Percentiles rank a stretch among this genome's conserved stretches.
phyloP scores from a whole-genome alignment of 1,140 invertebrate genomes.

The Tetramorium simillimum region DNA sequence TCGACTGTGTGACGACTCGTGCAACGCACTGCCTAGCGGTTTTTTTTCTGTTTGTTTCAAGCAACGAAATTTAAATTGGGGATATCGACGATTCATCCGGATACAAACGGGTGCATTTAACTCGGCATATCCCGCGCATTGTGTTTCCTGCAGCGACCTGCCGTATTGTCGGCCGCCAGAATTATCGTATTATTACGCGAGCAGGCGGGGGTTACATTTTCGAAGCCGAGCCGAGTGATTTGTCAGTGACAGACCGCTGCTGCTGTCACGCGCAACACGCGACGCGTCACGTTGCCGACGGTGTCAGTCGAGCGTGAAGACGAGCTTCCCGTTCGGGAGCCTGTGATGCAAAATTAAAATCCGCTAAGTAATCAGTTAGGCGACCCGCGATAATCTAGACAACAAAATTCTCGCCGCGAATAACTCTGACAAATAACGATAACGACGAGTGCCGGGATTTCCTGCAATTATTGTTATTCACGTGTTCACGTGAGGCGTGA shows the following conservation, averaged over 20 bases:
- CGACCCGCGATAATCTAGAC: slow-evolving; percentile 1
- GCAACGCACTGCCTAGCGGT: background rate
- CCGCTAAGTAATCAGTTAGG: slow-evolving; percentile 4
- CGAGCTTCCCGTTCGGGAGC: background rate
- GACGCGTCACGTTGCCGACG: background rate
- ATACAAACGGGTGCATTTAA: background rate
- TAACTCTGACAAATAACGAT: background rate
- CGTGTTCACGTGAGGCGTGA: background rate
- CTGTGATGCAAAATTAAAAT: slow-evolving; percentile 27
- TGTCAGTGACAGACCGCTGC: slow-evolving; percentile 52
- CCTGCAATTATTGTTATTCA: background rate
- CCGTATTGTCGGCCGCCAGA: slow-evolving; percentile 1
- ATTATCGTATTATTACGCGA: slow-evolving; percentile 44
- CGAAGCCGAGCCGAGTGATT: slow-evolving; percentile 42
- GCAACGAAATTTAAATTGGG: slow-evolving; percentile 2
- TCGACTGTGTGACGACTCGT: background rate
- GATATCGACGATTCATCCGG: background rate
- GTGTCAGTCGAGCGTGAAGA: slow-evolving; percentile 25
- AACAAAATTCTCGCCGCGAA: background rate
- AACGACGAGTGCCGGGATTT: slow-evolving; percentile 24
- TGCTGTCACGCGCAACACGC: slow-evolving; percentile 29
- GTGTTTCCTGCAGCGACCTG: background rate
- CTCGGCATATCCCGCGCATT: background rate
- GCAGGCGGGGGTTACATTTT: slow-evolving; percentile 25
- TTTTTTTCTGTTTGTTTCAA: background rate